Percentiles rank a stretch among this genome's conserved stretches.
These are phyloP conservation scores for Strix aluco DNA, from an alignment of 2,113 vertebrate species.

Conservation along the genomic window DNA sequence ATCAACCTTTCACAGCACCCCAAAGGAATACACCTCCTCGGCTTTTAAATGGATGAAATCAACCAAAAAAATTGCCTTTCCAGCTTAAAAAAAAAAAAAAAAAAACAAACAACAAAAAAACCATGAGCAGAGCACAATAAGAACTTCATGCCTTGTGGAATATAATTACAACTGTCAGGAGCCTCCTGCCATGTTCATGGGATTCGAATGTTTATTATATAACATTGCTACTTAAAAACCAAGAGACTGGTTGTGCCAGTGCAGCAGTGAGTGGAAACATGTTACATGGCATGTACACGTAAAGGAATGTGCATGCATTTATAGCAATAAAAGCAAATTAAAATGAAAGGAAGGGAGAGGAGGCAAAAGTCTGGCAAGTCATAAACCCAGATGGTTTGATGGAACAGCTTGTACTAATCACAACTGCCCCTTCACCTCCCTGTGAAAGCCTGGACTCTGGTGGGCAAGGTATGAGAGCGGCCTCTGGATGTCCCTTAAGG, in stretches of 20 bases:
- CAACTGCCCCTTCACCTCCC: neutral
- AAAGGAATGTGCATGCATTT: neutral
- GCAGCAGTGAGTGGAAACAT: neutral
- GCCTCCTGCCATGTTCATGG: neutral
- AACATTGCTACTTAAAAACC: neutral
- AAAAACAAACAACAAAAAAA: neutral
- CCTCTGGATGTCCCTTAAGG: neutral
- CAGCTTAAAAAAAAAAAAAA: neutral
- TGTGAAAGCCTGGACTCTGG: neutral
- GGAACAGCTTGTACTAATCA: neutral
- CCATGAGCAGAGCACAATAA: neutral
- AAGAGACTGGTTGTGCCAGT: neutral
- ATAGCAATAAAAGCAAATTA: neutral
- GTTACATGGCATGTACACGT: neutral
- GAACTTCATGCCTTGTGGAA: conserved; percentile 8
- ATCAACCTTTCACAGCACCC: neutral
- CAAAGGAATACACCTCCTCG: neutral
- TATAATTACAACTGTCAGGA: conserved; percentile 26
- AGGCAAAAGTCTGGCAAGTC: neutral
- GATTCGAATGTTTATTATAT: neutral
- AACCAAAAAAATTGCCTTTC: neutral
- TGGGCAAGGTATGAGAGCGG: neutral
- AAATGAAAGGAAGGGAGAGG: neutral
- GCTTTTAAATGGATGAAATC: conserved; percentile 3
- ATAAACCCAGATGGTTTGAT: neutral